phyloP scores from a whole-genome alignment of 30 jellyfish, hydroid and myxozoan species.

The Hydra vulgaris region DNA sequence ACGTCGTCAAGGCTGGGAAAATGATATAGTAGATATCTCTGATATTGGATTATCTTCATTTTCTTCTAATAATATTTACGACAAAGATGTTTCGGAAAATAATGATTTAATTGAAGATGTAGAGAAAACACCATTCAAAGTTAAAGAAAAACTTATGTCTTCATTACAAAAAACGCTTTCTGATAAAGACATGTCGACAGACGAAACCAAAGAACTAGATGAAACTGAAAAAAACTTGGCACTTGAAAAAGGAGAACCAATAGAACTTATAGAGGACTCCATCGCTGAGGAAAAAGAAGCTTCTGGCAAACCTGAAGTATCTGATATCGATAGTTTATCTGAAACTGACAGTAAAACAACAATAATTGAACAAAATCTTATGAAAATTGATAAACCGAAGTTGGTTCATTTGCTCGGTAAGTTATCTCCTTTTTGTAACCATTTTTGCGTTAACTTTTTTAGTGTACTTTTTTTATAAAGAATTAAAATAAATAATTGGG shows the following conservation, averaged over 20 bases:
- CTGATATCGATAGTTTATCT: constrained; percentile 13
- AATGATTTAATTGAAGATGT: background rate
- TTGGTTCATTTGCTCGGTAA: constrained; percentile 18
- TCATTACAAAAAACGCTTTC: constrained; percentile 1
- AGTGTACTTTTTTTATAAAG: no score
- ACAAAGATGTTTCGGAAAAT: background rate
- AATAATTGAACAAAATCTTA: constrained; percentile 28
- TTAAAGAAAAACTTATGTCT: constrained; percentile 13
- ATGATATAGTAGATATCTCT: background rate
- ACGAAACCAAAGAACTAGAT: background rate
- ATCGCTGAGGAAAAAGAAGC: constrained; percentile 7
- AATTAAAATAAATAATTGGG: no score
- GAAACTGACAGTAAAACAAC: constrained; percentile 14
- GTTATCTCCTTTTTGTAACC: no score
- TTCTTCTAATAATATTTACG: background rate
- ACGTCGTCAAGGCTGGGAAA: background rate
- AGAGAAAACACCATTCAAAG: constrained; percentile 11
- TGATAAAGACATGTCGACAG: background rate
- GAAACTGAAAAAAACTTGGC: background rate
- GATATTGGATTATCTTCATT: background rate
- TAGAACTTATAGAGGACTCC: constrained; percentile 2
- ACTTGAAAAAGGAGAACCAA: background rate
- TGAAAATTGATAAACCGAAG: constrained; percentile 33
- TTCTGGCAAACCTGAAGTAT: constrained; percentile 13
- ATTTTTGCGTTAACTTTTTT: no score